Base-by-base conservation (phyloP, 1,140 invertebrate genomes). In the Papilio helenus region DNA sequence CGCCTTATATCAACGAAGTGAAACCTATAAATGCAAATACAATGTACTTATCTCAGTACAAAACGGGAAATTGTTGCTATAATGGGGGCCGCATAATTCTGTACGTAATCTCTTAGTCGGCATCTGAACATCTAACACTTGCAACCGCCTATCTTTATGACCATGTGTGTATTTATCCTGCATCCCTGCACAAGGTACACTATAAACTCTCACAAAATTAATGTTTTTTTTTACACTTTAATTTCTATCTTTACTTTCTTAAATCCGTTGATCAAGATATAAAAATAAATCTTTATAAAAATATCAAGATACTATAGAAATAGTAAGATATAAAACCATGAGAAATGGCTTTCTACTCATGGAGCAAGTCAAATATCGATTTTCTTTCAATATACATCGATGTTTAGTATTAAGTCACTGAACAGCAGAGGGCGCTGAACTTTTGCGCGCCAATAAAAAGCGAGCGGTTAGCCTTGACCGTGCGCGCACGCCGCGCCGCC, bases 401-500 rank as follows among this genome's bases (percentile, higher is more conserved):
- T 44, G 12, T 74, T 74, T 23, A 49, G 9, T 44, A 26, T 74
- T 74, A 49, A 74, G 44, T 74, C 72, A 74, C 44, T 74, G 61
- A 26, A 68, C 61, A 26, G 58, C 23, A 29, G 87, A 83, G 88
- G 85, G 80, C 88, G 85, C 79, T 89, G 88, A 89, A 89, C 88
- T 89, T 88, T 89, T 80, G 85, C 85, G 84, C 84, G 83, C 79
- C 79, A 81, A 86, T 87, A 89, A 89, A 87, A 89, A 87, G 83
- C 85, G 85, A 82, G 79, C 87, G 81, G 79, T 77, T 88, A 86
- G 87, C 88, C 88, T 89, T 89, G 88, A 89, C 88, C 86, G 87
- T 83, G 84, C 81, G 84, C 82, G 83, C 81, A 81, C 83, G 82
- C 68, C 78, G 80, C 81, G 71, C 79, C 34, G 76, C 61, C 65